Evolutionary conservation across 2,888 invertebrate genomes (phyloP), one percentile per base, ranked within the genome.

Genomic region (Heliconius erato): DNA sequence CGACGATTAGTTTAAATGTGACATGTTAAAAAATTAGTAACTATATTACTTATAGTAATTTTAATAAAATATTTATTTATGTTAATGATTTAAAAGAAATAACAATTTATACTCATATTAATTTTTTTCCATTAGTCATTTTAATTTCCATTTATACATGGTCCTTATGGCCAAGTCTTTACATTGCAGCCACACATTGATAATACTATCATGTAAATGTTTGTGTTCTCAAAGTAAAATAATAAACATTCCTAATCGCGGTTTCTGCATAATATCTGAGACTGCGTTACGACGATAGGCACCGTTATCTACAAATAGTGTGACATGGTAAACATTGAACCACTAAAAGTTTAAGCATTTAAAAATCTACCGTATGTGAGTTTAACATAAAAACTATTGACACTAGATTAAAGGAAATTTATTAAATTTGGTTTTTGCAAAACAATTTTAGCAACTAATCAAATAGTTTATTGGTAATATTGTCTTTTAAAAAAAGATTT

Each of bases 121-220:
- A 14, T 16, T 54, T 54, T 19, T 28, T 54, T 23, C n/a, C 12
- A 5, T 40, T 35, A 71, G n/a, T 71, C 3, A 40, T 5, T 54
- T 54, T 11, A 32, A 32, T 32, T 32, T n/a, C 7, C 0, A 14
- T 19, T 71, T 71, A n/a, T 3, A 35, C 35, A 4, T 40, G 14
- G 26, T 28, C 14, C 26, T 4, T 74, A 59, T 76, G 76, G n/a
- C 3, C 63, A 35, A 14, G 9, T 14, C 63, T 40, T 76, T 76
- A 76, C 40, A 63, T 76, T n/a, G 26, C 35, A 40, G 9, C n/a
- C 35, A 3, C 32, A 12, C 11, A 23, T 59, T n/a, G 76, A 76
- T 76, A 76, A 35, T 23, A 40, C 35, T 76, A 76, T 76, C 76
- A 9, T 35, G 74, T 35, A n/a, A 63, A 26, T 40, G 23, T 63